A percentile compares a stretch with the other conserved stretches of the same genome.
Conservation (phyloP, 64 coral and sea anemone genomes). For the Dendrophyllia cribrosa region DNA sequence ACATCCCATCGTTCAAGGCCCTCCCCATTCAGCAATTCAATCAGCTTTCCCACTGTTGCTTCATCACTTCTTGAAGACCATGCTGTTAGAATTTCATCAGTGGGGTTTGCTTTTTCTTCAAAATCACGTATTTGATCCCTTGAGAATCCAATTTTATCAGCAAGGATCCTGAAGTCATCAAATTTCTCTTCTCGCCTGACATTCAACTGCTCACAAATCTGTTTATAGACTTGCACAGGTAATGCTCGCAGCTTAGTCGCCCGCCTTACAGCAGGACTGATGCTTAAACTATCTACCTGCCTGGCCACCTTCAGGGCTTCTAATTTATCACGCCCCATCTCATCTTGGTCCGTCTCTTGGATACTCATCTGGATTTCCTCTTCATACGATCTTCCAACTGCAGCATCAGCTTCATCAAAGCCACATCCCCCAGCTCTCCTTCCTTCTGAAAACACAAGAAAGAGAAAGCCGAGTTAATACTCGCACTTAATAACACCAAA, state of each 20-base stretch:
- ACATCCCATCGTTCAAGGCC: conserved; percentile 20
- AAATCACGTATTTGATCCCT: neutral
- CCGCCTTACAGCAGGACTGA: neutral
- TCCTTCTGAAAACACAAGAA: neutral
- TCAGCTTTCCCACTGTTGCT: neutral
- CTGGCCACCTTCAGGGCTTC: neutral
- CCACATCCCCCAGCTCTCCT: neutral
- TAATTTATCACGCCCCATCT: neutral
- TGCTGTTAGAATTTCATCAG: neutral
- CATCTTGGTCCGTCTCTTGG: neutral
- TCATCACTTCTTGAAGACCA: neutral
- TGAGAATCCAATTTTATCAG: neutral
- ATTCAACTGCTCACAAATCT: neutral
- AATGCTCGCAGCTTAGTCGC: neutral
- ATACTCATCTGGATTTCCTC: neutral
- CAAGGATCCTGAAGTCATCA: neutral
- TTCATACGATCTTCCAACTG: neutral
- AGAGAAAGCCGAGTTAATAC: neutral
- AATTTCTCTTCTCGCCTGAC: neutral
- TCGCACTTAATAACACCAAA: too few species aligned
- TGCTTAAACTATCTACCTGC: neutral
- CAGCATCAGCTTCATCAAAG: neutral
- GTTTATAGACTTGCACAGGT: neutral
- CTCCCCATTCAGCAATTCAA: conserved; percentile 9
- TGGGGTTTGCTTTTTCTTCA: neutral